phyloP scores from a whole-genome alignment of 2,113 vertebrate species.

The Trogon melanurus region DNA sequence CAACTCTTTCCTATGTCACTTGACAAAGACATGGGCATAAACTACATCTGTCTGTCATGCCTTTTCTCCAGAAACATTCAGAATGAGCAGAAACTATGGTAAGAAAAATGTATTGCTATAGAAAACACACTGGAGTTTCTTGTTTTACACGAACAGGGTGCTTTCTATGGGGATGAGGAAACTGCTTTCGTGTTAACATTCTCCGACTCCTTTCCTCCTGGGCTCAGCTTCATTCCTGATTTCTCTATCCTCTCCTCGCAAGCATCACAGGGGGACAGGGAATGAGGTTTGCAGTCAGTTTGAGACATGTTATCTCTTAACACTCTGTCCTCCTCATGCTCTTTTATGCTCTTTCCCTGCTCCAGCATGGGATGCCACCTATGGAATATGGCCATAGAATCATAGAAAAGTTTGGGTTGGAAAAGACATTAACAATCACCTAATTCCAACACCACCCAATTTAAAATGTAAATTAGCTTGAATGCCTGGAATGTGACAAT shows the following conservation, averaged over 20 bases:
- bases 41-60: not conserved
- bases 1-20: not conserved
- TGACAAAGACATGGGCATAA: not conserved
- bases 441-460: not conserved
- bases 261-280: rapidly evolving
- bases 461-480: not conserved
- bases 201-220: not conserved
- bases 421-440: too few relatives aligned
- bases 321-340: rapidly evolving
- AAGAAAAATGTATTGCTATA: not conserved
- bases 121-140: not conserved
- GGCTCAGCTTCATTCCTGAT: not conserved
- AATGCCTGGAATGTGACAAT: not conserved
- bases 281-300: not conserved
- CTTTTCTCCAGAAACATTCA: not conserved
- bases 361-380: rapidly evolving
- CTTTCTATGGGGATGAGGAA: not conserved
- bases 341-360: not conserved
- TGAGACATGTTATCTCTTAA: not conserved
- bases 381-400: too few relatives aligned
- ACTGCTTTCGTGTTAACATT: not conserved
- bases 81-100: not conserved
- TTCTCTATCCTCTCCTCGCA: rapidly evolving
- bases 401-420: too few relatives aligned
- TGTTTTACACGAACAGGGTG: not conserved